These are phyloP conservation scores for Phyllopteryx taeniolatus DNA, from an alignment of 2,113 vertebrate genomes.

Conservation along the genomic window DNA sequence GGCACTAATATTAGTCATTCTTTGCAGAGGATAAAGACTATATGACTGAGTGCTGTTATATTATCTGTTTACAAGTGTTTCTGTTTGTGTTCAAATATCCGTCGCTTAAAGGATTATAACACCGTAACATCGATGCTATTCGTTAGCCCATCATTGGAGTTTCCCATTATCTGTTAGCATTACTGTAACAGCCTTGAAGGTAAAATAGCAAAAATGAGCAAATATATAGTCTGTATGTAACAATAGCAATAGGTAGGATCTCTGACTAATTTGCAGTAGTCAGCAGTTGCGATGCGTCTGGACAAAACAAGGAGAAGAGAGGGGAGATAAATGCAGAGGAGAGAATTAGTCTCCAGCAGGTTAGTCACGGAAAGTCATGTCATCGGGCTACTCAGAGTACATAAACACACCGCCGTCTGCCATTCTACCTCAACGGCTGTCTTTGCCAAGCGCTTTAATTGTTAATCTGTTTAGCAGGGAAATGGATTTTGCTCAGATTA, in stretches of 20 bases:
- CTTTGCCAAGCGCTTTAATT: constrained; percentile 49
- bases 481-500: constrained; percentile 46
- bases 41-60: too few relatives aligned
- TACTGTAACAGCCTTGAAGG: constrained; percentile 21
- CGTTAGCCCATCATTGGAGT: too few relatives aligned
- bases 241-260: constrained; percentile 4
- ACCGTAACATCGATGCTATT: too few relatives aligned
- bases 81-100: too few relatives aligned
- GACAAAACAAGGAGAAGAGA: too few relatives aligned
- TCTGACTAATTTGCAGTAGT: too few relatives aligned
- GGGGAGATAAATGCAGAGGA: too few relatives aligned
- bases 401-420: constrained; percentile 22
- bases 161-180: constrained; percentile 9
- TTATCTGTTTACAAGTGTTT: too few relatives aligned
- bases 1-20: not conserved
- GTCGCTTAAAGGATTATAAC: too few relatives aligned
- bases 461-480: constrained; percentile 45
- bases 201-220: constrained; percentile 12
- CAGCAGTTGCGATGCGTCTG: not conserved
- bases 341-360: constrained; percentile 8
- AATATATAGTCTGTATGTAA: constrained; percentile 9
- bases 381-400: constrained; percentile 15
- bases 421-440: constrained; percentile 47
- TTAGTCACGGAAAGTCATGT: constrained; percentile 18
- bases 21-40: too few relatives aligned